Base-by-base conservation (phyloP, 2,797 vertebrate genomes). In the Fistularia tabacaria region DNA sequence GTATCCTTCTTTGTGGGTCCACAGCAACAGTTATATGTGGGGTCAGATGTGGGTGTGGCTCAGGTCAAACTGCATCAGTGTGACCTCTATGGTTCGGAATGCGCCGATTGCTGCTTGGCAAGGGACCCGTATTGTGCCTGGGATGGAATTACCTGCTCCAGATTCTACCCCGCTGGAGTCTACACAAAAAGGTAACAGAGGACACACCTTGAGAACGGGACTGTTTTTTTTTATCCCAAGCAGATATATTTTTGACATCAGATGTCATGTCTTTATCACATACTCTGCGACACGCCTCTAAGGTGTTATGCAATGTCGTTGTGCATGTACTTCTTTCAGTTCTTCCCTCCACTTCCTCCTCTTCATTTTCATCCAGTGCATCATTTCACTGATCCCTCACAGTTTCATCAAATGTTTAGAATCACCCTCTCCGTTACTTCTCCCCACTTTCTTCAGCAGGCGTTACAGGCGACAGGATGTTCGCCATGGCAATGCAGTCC, bases 121-220 rank as follows among this genome's bases (percentile, higher is more conserved):
- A 88, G 97, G 71, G 97, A 99, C 68, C 96, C 96, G 0, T 99
- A 99, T 82, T 99, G 97, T 3, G 96, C 95, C 56, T 99, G 97
- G 97, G 96, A 99, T 4, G 97, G 97, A 0, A 82, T 93, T 58
- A 92, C 95, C 71, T 99, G 97, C 76, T 95, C 96, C 54, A 90
- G 94, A 8, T 98, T 92, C 69, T 96, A 90, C 67, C 94, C 94
- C 10, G 89, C 91, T 0, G 94, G 90, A 15, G 79, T 90, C 38
- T 94, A 93, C 69, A 89, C 93, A 0, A 98, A 98, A 80, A 95
- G 97, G 96, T 98, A n/a, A n/a, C n/a, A n/a, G n/a, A n/a, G n/a
- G n/a, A 56, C 14, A 56, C 7, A 25, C 25, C 5, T 25, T 25
- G 25, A 25, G 25, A 25, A 2, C 2, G 25, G 25, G 25, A 2